Conservation (phyloP, 2,797 vertebrate genomes). For the Morelia viridis region DNA sequence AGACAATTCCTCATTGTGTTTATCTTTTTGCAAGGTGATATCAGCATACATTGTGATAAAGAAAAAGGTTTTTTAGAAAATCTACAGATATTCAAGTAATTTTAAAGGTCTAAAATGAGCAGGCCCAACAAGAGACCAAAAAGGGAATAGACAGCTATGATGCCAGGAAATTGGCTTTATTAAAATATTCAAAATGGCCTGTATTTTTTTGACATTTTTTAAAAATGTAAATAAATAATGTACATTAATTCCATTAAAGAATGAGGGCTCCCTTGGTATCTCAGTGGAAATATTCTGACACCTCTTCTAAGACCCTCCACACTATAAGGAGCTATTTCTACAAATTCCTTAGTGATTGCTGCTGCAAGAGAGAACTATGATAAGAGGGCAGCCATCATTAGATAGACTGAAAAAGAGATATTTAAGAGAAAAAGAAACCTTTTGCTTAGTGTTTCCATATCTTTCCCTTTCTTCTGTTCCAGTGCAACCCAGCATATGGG, state of each 20-base stretch:
- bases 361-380: not conserved
- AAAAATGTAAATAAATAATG: not conserved
- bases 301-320: not conserved
- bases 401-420: not conserved
- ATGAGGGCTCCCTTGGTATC: not conserved
- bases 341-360: constrained; percentile 1
- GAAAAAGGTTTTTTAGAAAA: not conserved
- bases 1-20: constrained; percentile 38
- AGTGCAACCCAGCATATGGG: not conserved
- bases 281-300: constrained; percentile 8
- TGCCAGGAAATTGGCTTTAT: not conserved
- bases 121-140: not conserved
- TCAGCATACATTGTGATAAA: not conserved
- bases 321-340: not conserved
- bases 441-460: not conserved
- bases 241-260: not conserved
- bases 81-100: not conserved
- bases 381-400: not conserved
- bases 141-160: not conserved
- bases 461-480: not conserved
- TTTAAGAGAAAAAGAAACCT: not conserved
- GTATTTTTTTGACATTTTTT: not conserved
- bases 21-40: not conserved
- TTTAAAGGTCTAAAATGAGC: not conserved
- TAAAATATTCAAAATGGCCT: not conserved